These are phyloP conservation scores for Melieria omissa DNA, from an alignment of 2,888 invertebrate species.

Conservation along the genomic window DNA sequence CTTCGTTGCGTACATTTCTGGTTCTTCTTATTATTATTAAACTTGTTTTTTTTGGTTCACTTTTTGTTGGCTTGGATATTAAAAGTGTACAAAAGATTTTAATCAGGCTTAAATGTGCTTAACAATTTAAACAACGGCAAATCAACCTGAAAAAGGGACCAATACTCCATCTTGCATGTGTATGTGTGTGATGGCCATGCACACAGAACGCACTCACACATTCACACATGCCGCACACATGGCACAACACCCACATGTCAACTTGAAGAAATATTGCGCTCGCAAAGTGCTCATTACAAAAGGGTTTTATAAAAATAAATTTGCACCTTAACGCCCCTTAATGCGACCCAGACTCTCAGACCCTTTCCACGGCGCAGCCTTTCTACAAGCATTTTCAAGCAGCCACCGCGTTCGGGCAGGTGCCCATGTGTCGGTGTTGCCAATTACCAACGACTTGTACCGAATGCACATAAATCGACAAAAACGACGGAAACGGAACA, in stretches of 20 bases:
- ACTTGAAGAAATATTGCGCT: constrained; percentile 57
- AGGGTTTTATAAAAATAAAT: constrained; percentile 60
- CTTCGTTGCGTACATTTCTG: too few relatives aligned
- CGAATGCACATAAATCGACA: constrained; percentile 24
- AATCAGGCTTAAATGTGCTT: constrained; percentile 26
- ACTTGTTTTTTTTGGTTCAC: not conserved
- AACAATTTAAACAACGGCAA: constrained; percentile 23
- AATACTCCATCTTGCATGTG: not conserved
- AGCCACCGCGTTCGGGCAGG: too few relatives aligned
- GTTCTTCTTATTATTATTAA: not conserved
- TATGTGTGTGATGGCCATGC: not conserved
- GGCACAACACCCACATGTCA: constrained; percentile 51
- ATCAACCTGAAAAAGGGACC: constrained; percentile 15
- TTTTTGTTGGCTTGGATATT: constrained; percentile 16
- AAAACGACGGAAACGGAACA: constrained; percentile 11
- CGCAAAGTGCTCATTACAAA: constrained; percentile 59
- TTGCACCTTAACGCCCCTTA: constrained; percentile 63
- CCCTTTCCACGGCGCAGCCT: too few relatives aligned
- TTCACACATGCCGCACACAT: constrained; percentile 20
- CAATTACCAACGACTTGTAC: constrained; percentile 2
- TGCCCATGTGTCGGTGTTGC: constrained; percentile 2
- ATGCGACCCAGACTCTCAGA: constrained; percentile 42
- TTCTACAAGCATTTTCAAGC: too few relatives aligned
- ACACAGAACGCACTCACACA: constrained; percentile 3
- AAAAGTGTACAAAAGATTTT: constrained; percentile 16